Evolutionary conservation across 2,888 invertebrate species (phyloP).

Genomic region (Tenthredo mesomela): DNA sequence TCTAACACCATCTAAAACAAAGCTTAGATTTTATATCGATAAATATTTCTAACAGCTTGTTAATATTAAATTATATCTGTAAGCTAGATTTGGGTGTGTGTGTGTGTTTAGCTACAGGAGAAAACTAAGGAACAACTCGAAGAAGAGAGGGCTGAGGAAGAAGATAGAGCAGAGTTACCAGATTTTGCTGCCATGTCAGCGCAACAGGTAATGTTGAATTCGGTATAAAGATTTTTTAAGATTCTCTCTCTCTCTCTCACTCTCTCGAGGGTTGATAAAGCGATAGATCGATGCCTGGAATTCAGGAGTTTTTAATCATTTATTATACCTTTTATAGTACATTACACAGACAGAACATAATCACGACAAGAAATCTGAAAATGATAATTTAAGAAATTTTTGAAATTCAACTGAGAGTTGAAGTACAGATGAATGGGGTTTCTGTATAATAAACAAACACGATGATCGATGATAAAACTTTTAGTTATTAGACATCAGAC

Average conservation of each 20-base stretch:
- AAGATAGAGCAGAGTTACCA: conserved; percentile 77
- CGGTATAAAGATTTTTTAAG: not conserved
- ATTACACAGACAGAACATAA: not conserved
- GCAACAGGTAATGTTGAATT: conserved; percentile 72
- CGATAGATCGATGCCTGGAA: not conserved
- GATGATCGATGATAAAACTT: no score
- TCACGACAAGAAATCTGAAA: not conserved
- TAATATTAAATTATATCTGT: conserved; percentile 46
- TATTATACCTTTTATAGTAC: not conserved
- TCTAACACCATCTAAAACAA: conserved; percentile 7
- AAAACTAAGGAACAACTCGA: conserved; percentile 77
- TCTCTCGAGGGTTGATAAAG: not conserved
- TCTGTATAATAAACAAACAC: not conserved
- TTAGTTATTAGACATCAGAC: no score
- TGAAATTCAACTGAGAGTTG: not conserved
- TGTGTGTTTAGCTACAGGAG: conserved; percentile 66
- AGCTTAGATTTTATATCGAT: no score
- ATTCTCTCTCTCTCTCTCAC: no score
- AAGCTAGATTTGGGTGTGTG: conserved; percentile 59
- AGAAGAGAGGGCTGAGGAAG: conserved; percentile 76
- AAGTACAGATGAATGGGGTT: not conserved
- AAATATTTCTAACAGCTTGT: conserved; percentile 36
- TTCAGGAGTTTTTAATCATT: not conserved
- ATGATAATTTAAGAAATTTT: not conserved
- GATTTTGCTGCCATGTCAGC: conserved; percentile 78